Evolutionary conservation across 2,888 invertebrate species (phyloP).

Genomic region (Melanotus villosus): DNA sequence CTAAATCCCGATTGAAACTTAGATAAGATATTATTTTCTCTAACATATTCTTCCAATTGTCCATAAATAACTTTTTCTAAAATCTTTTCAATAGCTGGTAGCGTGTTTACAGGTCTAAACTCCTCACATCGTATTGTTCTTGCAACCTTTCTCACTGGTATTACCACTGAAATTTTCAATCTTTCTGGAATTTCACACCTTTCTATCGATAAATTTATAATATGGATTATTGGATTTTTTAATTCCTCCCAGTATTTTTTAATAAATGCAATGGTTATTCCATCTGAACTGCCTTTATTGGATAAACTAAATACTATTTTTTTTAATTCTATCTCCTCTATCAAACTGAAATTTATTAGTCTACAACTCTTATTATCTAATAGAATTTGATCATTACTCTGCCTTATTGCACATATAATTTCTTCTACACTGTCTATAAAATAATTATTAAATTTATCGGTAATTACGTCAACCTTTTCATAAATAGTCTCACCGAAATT

Average conservation of each 20-base stretch:
- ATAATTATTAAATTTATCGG: too few species aligned
- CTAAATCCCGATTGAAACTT: background rate
- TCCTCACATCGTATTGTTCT: background rate
- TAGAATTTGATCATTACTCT: too few species aligned
- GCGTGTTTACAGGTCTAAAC: background rate
- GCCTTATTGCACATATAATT: too few species aligned
- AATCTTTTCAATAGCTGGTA: background rate
- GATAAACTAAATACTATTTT: too few species aligned
- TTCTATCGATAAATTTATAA: background rate
- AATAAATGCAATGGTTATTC: too few species aligned
- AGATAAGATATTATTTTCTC: background rate
- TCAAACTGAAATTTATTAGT: too few species aligned
- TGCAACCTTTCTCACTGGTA: background rate
- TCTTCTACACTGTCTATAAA: too few species aligned
- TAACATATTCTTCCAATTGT: slow-evolving; percentile 1
- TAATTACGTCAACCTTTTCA: too few species aligned
- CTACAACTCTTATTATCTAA: too few species aligned
- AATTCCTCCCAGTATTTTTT: background rate
- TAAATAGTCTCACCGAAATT: too few species aligned
- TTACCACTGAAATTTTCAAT: slow-evolving; percentile 1
- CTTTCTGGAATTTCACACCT: background rate
- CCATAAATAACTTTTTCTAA: background rate
- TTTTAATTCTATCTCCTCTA: too few species aligned
- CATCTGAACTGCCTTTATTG: too few species aligned
- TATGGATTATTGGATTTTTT: background rate